A percentile compares a stretch with the other conserved stretches of the same genome.
These are phyloP conservation scores for Willisornis vidua DNA, from an alignment of 2,113 vertebrate genomes.

Conservation along the genomic window DNA sequence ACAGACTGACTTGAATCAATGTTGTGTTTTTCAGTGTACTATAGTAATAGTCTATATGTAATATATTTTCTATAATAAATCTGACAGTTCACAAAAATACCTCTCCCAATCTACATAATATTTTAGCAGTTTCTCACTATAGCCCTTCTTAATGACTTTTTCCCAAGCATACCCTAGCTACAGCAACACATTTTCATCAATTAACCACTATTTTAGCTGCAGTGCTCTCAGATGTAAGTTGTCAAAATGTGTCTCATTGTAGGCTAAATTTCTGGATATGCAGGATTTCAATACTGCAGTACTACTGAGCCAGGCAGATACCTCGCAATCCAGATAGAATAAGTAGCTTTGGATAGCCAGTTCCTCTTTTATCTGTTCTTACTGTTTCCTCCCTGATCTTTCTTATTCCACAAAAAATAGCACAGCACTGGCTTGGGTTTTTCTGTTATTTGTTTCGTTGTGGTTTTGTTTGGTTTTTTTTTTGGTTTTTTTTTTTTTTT, in stretches of 20 bases:
- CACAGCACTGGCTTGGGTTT: background rate
- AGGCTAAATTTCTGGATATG: background rate
- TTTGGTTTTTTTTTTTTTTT: background rate
- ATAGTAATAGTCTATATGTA: background rate
- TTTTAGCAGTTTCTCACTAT: background rate
- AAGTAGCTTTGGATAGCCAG: background rate
- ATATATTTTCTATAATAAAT: background rate
- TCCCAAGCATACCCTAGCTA: background rate
- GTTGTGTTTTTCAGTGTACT: background rate
- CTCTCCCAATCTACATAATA: background rate
- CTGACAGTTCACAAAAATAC: background rate
- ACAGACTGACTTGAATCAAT: background rate
- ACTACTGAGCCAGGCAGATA: background rate
- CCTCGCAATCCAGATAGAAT: background rate
- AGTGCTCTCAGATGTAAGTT: background rate
- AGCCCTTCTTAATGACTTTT: background rate
- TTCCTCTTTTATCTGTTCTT: background rate
- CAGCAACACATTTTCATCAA: background rate
- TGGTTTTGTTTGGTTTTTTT: background rate
- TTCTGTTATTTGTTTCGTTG: no score
- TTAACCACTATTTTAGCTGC: background rate
- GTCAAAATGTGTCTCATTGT: background rate
- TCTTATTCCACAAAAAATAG: background rate
- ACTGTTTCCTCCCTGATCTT: fast-evolving
- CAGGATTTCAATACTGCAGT: background rate